Evolutionary conservation across 2,113 vertebrate genomes (phyloP).

Genomic region (Synchiropus splendidus): DNA sequence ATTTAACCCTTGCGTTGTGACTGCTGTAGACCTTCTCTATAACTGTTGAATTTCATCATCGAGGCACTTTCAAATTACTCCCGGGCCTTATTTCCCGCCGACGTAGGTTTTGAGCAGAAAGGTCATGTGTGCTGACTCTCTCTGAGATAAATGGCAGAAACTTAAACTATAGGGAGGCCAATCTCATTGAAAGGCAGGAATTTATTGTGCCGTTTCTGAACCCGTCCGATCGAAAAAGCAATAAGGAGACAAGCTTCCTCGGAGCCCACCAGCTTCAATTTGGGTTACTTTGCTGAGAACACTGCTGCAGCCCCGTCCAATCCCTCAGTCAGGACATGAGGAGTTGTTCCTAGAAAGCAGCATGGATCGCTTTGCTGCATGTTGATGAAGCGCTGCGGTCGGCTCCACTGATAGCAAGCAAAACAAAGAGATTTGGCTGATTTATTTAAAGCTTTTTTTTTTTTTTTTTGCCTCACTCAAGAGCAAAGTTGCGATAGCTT

Average conservation of each 20-base stretch:
- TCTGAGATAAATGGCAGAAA: too few species aligned
- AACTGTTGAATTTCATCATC: too few species aligned
- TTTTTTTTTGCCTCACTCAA: slow-evolving; percentile 7
- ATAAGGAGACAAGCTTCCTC: slow-evolving; percentile 22
- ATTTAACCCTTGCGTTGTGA: too few species aligned
- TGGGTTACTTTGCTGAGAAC: slow-evolving; percentile 27
- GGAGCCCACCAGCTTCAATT: slow-evolving; percentile 27
- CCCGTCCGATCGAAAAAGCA: slow-evolving; percentile 9
- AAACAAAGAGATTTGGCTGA: slow-evolving; percentile 36
- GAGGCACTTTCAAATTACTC: too few species aligned
- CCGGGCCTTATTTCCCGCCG: too few species aligned
- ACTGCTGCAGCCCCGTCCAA: slow-evolving; percentile 24
- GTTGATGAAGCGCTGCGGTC: slow-evolving; percentile 28
- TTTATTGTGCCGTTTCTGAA: background rate
- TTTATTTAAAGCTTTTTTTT: slow-evolving; percentile 42
- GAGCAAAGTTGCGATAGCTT: slow-evolving; percentile 36
- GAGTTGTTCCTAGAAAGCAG: slow-evolving; percentile 13
- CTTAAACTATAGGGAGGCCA: too few species aligned
- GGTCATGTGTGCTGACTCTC: too few species aligned
- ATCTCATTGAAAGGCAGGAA: too few species aligned
- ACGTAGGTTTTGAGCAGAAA: too few species aligned
- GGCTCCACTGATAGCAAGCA: slow-evolving; percentile 22
- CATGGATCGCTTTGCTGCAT: slow-evolving; percentile 7
- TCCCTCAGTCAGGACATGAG: slow-evolving; percentile 18
- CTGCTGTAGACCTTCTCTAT: too few species aligned